A percentile compares a stretch with the other conserved stretches of the same genome.
Evolutionary conservation across 2,888 invertebrate species (phyloP).

Genomic region (Homarus gammarus): DNA sequence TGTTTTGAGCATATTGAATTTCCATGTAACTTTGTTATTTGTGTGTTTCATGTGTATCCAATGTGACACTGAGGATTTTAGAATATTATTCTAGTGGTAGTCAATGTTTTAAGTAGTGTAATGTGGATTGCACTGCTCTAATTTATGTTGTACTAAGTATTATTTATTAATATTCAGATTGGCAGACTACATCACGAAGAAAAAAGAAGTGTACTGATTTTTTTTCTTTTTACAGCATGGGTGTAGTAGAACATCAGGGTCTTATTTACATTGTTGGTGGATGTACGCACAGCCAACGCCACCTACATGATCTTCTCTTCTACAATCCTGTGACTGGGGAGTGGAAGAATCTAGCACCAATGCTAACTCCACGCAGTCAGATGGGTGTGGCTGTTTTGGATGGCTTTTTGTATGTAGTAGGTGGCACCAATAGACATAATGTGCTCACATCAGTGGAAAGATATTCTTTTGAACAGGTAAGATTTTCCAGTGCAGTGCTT

Average conservation of each 20-base stretch:
- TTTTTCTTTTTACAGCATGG: constrained; percentile 85
- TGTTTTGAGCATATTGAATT: too few relatives aligned
- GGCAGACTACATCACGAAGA: too few relatives aligned
- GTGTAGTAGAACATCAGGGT: constrained; percentile 90
- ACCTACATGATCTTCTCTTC: constrained; percentile 86
- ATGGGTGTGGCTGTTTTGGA: constrained; percentile 93
- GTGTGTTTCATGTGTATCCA: too few relatives aligned
- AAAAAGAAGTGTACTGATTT: too few relatives aligned
- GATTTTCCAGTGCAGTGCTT: neutral
- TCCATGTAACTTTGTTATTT: too few relatives aligned
- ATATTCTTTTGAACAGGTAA: constrained; percentile 89
- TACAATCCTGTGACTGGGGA: constrained; percentile 86
- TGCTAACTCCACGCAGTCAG: constrained; percentile 91
- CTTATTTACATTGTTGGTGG: constrained; percentile 95
- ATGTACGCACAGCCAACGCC: constrained; percentile 88
- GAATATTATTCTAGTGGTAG: too few relatives aligned
- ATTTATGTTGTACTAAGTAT: too few relatives aligned
- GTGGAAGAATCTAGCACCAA: constrained; percentile 88
- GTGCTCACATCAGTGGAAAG: constrained; percentile 90
- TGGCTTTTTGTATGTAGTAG: constrained; percentile 91
- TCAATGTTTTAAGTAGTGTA: too few relatives aligned
- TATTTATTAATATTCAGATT: too few relatives aligned
- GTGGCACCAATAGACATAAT: constrained; percentile 90
- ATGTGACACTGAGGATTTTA: too few relatives aligned
- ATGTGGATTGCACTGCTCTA: too few relatives aligned